Base-by-base conservation (phyloP, 2,888 invertebrate genomes). In the Andrena minutula region DNA sequence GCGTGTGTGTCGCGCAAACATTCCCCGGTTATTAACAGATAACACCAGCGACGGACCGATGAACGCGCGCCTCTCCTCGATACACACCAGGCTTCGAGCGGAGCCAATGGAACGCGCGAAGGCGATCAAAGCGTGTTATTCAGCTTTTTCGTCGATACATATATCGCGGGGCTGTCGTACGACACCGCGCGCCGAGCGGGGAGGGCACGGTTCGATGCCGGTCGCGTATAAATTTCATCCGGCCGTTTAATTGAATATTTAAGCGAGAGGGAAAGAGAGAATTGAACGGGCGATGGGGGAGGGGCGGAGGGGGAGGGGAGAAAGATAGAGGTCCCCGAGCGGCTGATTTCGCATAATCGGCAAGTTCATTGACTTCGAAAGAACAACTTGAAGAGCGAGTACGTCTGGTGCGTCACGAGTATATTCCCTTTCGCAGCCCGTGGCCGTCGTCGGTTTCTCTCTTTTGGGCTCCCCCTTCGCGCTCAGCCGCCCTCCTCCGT, bases 261-360 rank as follows among this genome's bases (percentile, higher is more conserved):
- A 70, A 83, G 70, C 74, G 60, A 26, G 70, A 12, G 66, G 41
- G 28, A 28, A 28, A n/a, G 26, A 26, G 26, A 47, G 47, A 47
- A 41, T 41, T 41, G 41, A 41, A 41, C 41, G 4, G 41, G 41
- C 12, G 41, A 12, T 12, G 0, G 4, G 23, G 26, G 6, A 26
- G 10, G 53, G 20, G 41, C 12, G 20, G 6, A 23, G 53, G 53
- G 53, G 8, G 23, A 10, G 23, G 3, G 5, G 20, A 10, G 20
- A n/a, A n/a, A n/a, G 66, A 30, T 20, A 28, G 51, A 30, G 51
- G 66, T 35, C 16, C 58, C 28, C 41, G 66, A 58, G 47, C 75
- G 72, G 58, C 28, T 75, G 83, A 83, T 82, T 82, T 84, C 83
- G 83, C 83, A 83, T 84, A 79, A 84, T 84, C 83, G 83, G 64